Conservation (phyloP, 1,140 invertebrate species). For the Drosophila leontia region DNA sequence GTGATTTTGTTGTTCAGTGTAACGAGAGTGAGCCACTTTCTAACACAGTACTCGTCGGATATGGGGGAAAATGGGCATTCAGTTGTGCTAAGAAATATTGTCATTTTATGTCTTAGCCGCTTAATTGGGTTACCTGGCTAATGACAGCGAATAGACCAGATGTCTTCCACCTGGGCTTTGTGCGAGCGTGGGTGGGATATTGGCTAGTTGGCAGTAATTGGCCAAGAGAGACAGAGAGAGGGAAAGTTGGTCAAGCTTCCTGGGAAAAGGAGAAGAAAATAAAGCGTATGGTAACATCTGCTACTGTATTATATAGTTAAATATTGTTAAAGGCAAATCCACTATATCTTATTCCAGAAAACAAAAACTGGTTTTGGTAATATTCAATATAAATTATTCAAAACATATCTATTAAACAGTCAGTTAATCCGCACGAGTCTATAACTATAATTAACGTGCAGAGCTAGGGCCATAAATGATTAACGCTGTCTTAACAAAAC, state of each 20-base stretch:
- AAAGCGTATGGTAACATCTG: not conserved
- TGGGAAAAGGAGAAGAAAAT: not conserved
- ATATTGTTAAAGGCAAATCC: conserved; percentile 42
- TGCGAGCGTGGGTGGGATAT: conserved; percentile 20
- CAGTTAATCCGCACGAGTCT: conserved; percentile 33
- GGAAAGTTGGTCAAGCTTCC: conserved; percentile 11
- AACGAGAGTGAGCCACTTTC: conserved; percentile 78
- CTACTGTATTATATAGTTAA: not conserved
- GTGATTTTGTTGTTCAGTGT: conserved; percentile 70
- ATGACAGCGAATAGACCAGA: conserved; percentile 12
- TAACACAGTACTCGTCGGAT: conserved; percentile 42
- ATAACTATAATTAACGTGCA: conserved; percentile 77
- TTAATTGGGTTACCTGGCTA: conserved; percentile 51
- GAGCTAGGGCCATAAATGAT: conserved; percentile 62
- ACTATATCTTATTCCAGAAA: conserved; percentile 24
- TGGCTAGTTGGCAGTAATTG: conserved; percentile 18
- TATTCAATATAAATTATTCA: conserved; percentile 43
- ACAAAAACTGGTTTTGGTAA: conserved; percentile 55
- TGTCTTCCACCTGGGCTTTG: conserved; percentile 28
- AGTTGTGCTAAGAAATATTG: conserved; percentile 53
- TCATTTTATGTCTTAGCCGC: conserved; percentile 56
- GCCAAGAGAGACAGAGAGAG: not conserved
- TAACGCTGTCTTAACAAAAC: conserved; percentile 69
- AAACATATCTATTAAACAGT: conserved; percentile 69
- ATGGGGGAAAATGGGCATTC: conserved; percentile 17